A percentile compares a stretch with the other conserved stretches of the same genome.
These are phyloP conservation scores for Hoplias malabaricus DNA, from an alignment of 2,113 vertebrate genomes.

Conservation along the genomic window DNA sequence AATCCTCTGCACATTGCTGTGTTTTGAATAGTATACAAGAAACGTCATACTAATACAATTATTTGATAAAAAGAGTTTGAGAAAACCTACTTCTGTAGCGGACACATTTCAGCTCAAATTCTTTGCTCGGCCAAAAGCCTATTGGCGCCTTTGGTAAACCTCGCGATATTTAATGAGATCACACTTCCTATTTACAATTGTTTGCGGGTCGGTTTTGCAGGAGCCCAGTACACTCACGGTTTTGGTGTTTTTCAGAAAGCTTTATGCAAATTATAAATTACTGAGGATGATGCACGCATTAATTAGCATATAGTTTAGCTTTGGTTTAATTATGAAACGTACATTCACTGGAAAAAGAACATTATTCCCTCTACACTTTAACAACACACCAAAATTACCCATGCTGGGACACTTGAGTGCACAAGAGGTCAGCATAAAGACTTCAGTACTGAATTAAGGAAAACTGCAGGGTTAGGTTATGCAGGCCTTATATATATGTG, in stretches of 20 bases:
- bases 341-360: slow-evolving; percentile 10
- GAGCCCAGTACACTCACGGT: not conserved
- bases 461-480: too few relatives aligned
- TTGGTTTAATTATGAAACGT: slow-evolving; percentile 1
- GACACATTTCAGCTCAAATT: not conserved
- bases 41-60: too few relatives aligned
- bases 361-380: slow-evolving; percentile 29
- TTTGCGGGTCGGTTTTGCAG: not conserved
- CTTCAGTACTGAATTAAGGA: not conserved
- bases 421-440: not conserved
- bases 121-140: not conserved
- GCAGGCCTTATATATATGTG: not conserved
- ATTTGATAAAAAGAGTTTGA: not conserved
- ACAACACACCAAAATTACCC: slow-evolving; percentile 27
- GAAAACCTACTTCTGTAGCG: not conserved
- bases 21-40: too few relatives aligned
- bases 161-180: slow-evolving; percentile 1
- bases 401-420: not conserved
- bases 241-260: not conserved
- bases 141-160: not conserved
- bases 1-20: too few relatives aligned
- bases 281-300: slow-evolving; percentile 4
- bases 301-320: slow-evolving; percentile 19
- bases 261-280: slow-evolving; percentile 13
- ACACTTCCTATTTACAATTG: not conserved